Percentiles rank a stretch among this genome's conserved stretches.
Conservation (phyloP, 2,888 invertebrate genomes). For the Conomelus anceps region DNA sequence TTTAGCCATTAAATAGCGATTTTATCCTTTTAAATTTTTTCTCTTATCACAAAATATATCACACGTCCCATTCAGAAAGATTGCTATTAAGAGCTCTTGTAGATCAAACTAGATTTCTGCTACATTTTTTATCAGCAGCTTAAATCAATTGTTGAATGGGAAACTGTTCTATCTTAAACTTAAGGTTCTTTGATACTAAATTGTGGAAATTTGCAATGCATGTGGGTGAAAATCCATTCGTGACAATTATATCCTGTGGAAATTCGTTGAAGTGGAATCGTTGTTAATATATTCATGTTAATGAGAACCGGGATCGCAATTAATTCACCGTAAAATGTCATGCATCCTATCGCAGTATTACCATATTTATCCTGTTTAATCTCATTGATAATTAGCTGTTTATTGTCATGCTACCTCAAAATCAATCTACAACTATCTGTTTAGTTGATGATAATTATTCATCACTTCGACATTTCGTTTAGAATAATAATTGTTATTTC, state of each 20-base stretch:
- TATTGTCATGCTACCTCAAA: neutral
- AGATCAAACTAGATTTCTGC: too few species aligned
- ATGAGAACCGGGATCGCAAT: neutral
- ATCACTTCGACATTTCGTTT: neutral
- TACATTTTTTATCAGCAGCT: too few species aligned
- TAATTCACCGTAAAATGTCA: neutral
- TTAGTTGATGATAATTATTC: neutral
- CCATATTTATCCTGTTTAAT: neutral
- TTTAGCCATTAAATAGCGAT: too few species aligned
- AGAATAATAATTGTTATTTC: neutral
- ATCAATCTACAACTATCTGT: neutral
- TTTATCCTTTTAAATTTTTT: too few species aligned
- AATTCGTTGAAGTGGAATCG: neutral
- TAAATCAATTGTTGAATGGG: too few species aligned
- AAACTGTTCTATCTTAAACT: too few species aligned
- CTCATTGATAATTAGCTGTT: neutral
- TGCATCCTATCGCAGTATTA: neutral
- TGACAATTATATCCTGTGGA: too few species aligned
- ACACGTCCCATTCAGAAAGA: too few species aligned
- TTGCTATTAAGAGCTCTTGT: too few species aligned
- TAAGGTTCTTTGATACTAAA: too few species aligned
- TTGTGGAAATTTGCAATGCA: neutral
- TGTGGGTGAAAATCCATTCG: neutral
- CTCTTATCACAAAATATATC: too few species aligned
- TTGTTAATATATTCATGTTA: neutral